Percentiles rank a stretch among this genome's conserved stretches.
These are phyloP conservation scores for Sapajus apella DNA, from an alignment of 2,113 vertebrate species.

Conservation along the genomic window DNA sequence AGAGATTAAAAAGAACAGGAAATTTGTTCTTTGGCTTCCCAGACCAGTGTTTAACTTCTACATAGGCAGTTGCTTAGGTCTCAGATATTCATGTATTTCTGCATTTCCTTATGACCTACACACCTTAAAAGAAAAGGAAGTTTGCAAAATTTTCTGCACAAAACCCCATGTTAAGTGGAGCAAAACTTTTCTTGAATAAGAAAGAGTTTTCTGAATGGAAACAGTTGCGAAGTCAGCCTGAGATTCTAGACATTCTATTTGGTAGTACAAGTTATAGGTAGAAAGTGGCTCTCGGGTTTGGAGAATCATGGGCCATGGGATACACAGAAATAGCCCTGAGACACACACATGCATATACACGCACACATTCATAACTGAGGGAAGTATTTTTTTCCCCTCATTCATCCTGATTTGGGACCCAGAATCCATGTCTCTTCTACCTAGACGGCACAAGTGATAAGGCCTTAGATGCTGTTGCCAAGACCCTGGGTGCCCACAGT, in stretches of 20 bases:
- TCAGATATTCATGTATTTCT: not conserved
- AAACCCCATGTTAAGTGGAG: not conserved
- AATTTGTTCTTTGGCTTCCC: not conserved
- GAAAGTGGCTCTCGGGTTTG: not conserved
- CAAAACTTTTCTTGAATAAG: constrained; percentile 32
- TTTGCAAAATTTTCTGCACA: not conserved
- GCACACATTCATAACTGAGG: not conserved
- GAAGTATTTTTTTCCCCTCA: not conserved
- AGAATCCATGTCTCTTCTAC: not conserved
- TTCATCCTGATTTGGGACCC: not conserved
- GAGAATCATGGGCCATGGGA: not conserved
- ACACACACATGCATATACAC: not conserved
- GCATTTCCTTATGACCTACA: constrained; percentile 11
- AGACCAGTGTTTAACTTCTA: not conserved
- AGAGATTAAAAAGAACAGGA: not conserved
- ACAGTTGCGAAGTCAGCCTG: not conserved
- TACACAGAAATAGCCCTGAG: not conserved
- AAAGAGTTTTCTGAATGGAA: not conserved
- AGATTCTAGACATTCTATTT: not conserved
- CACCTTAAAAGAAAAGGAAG: not conserved
- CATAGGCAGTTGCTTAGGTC: not conserved
- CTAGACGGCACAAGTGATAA: not conserved
- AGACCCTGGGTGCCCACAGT: not conserved
- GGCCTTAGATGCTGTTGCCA: not conserved
- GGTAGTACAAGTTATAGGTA: not conserved